Base-by-base conservation (phyloP, 2,797 vertebrate species). In the Ceyx erithaca region DNA sequence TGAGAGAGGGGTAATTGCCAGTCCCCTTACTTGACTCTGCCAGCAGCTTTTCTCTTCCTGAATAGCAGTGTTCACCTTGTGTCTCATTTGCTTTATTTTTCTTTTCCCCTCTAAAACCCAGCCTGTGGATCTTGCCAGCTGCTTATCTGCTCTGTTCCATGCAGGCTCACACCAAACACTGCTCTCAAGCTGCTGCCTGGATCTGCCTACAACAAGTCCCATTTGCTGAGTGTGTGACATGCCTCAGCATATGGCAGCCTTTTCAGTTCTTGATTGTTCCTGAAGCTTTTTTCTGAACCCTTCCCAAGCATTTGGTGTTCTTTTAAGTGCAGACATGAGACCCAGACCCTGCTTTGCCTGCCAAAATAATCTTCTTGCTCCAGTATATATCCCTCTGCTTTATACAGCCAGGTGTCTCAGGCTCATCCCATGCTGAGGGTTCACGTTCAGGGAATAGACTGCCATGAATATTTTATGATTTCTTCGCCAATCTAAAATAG, bases 211-310 rank as follows among this genome's bases (percentile, higher is more conserved):
- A 54, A 48, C 1, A 2, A 70, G 46, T 66, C 88, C 69, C 3
- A 0, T 87, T 90, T 73, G 76, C 79, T 25, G 43, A 85, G 33
- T 58, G 52, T 0, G 0, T 68, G 63, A 55, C 0, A 1, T 83
- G 58, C 67, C 72, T 75, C 9, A 8, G 79, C 77, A 46, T 48
- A 80, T 62, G 79, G 77, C 77, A 93, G 10, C 59, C 61, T 58
- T 81, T 90, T 30, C 86, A 75, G 33, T 40, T 49, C 54, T 80
- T 57, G 45, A 18, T 46, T 67, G 48, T 49, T 93, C 64, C 84
- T 80, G 54, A 45, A 90, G 73, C 43, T 81, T 55, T 92, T 76
- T 72, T 54, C 73, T 86, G 70, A 81, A 23, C 67, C 40, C 71
- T 77, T 73, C 62, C 49, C 69, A 87, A 71, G 41, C 12, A 1